Conservation (phyloP, 2,888 invertebrate genomes). For the Nomada ferruginata region DNA sequence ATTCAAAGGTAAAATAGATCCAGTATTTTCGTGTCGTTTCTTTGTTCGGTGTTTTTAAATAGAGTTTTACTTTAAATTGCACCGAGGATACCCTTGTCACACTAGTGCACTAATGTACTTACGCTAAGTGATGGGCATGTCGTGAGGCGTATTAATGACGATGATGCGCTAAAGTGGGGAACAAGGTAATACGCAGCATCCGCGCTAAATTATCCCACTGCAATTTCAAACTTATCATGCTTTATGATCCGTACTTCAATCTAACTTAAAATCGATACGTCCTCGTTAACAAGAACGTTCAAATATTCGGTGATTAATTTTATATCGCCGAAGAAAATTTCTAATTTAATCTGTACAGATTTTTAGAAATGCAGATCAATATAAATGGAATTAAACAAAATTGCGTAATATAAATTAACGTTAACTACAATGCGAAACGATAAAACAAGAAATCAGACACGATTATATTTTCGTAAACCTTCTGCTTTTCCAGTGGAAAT, state of each 20-base stretch:
- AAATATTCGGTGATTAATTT: background rate
- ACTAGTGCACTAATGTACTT: conserved; percentile 36
- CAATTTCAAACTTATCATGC: conserved; percentile 25
- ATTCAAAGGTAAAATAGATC: background rate
- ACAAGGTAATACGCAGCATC: conserved; percentile 70
- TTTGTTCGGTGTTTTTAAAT: background rate
- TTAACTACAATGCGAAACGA: background rate
- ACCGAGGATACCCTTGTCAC: background rate
- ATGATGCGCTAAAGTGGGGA: conserved; percentile 67
- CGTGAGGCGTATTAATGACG: conserved; percentile 61
- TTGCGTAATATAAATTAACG: background rate
- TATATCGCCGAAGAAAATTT: background rate
- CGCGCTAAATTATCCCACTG: conserved; percentile 58
- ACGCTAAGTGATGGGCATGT: conserved; percentile 27
- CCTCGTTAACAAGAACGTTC: background rate
- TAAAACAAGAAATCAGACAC: background rate
- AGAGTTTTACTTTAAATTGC: conserved; percentile 1
- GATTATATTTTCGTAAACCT: background rate
- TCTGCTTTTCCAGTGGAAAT: background rate
- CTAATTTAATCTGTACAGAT: too few species aligned
- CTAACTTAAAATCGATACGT: conserved; percentile 25
- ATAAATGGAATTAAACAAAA: too few species aligned
- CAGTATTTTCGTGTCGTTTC: background rate
- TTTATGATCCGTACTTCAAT: conserved; percentile 4
- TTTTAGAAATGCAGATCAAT: too few species aligned